Evolutionary conservation across 2,888 invertebrate genomes (phyloP), one percentile per base, ranked within the genome.

Genomic region (Ichneumoninae sp.): DNA sequence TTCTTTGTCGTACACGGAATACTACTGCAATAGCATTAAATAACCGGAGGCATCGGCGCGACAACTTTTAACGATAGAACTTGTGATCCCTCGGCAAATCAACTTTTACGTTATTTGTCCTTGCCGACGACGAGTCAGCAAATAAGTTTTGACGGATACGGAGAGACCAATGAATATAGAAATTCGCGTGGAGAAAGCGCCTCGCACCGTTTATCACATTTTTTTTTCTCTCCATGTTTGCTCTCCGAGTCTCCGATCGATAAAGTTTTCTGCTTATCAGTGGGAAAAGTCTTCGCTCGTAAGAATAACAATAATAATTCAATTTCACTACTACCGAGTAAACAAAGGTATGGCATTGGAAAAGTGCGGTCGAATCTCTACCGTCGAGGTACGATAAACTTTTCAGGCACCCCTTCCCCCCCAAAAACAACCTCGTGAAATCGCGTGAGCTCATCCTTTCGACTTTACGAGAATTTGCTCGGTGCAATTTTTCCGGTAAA

Each of bases 281-380:
- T 66, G 80, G 81, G 88, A 88, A 89, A 88, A 80, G 86, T 84
- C 62, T 65, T 72, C 79, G 75, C 82, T 83, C 88, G 87, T 88
- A 90, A 88, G 90, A 89, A 87, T 88, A 89, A 90, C 88, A 88
- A 88, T 89, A 47, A 78, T 78, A 87, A 89, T 89, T 88, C 85
- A 82, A 86, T 87, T 86, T 82, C 83, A 36, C 82, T 80, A 75
- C 83, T 50, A 57, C 71, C 65, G 82, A 88, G 88, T 89, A 88
- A 89, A 89, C 88, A 89, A 88, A 88, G 79, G 79, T 65, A 78
- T 82, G 65, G 54, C 82, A 66, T 80, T 65, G 69, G 71, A 30
- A 40, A 47, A 71, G 47, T 30, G 33, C 50, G 40, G 33, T 22
- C 52, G 22, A 65, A n/a, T 65, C 22, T 22, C 22, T 33, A 60